A percentile compares a stretch with the other conserved stretches of the same genome.
Conservation (phyloP, 1,140 invertebrate species). For the Contarinia nasturtii region DNA sequence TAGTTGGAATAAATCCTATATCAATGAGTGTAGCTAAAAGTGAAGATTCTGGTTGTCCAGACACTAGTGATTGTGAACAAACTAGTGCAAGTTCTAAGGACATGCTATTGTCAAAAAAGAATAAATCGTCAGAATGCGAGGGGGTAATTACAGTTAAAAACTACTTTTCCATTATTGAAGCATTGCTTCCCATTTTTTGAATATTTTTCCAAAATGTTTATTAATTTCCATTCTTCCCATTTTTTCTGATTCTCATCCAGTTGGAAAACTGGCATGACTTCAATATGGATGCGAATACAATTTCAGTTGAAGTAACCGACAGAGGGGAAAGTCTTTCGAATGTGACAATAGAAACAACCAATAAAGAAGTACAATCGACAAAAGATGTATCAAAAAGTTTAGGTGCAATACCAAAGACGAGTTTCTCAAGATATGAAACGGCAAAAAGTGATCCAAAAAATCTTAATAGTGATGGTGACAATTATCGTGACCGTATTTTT, state of each 20-base stretch:
- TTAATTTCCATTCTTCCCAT: too few species aligned
- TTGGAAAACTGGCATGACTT: background rate
- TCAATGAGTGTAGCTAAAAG: slow-evolving; percentile 1
- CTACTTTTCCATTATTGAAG: background rate
- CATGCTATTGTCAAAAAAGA: slow-evolving; percentile 33
- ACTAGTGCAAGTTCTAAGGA: slow-evolving; percentile 42
- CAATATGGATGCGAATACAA: background rate
- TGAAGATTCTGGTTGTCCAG: slow-evolving; percentile 17
- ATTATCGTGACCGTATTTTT: too few species aligned
- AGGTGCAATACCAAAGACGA: slow-evolving; percentile 4
- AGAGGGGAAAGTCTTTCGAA: background rate
- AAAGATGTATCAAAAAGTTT: background rate
- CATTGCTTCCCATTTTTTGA: too few species aligned
- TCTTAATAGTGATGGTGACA: too few species aligned
- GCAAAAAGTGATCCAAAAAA: too few species aligned
- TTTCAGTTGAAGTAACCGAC: background rate
- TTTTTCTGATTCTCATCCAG: too few species aligned
- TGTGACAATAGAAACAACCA: background rate
- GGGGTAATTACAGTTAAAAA: slow-evolving; percentile 5
- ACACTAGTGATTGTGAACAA: slow-evolving; percentile 26
- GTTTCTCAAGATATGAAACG: background rate
- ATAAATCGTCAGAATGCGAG: slow-evolving; percentile 13
- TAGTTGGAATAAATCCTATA: too few species aligned
- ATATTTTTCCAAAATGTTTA: too few species aligned
- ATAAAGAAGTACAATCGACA: background rate